Percentiles rank a stretch among this genome's conserved stretches.
phyloP scores from a whole-genome alignment of 2,113 vertebrate species.

The Acanthisitta chloris region DNA sequence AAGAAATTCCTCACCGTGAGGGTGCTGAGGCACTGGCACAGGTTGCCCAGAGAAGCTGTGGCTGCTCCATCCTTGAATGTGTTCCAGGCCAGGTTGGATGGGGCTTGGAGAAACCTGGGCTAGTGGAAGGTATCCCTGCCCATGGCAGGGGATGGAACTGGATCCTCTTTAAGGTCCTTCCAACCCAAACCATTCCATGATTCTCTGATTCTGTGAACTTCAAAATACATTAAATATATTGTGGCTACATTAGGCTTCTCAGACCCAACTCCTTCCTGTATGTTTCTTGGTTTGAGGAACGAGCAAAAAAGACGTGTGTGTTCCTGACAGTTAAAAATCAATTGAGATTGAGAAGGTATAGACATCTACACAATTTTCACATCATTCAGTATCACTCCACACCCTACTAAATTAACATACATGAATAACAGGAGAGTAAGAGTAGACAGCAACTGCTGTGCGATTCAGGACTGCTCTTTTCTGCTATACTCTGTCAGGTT shows the following conservation, averaged over 20 bases:
- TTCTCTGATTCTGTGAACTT: background rate
- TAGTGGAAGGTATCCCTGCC: too few species aligned
- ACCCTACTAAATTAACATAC: background rate
- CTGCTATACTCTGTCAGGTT: background rate
- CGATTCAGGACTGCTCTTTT: background rate
- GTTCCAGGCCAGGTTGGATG: too few species aligned
- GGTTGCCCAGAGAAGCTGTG: too few species aligned
- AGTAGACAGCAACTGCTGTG: rapidly evolving
- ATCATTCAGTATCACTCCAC: background rate
- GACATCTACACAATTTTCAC: background rate
- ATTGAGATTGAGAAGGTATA: background rate
- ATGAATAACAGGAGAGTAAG: background rate
- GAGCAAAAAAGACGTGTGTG: background rate
- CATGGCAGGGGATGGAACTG: too few species aligned
- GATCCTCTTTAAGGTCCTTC: too few species aligned
- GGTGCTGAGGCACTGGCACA: too few species aligned
- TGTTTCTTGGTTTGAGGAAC: background rate
- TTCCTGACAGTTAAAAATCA: background rate
- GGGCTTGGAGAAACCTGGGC: too few species aligned
- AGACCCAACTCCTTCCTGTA: background rate
- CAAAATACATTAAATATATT: background rate
- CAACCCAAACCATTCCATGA: too few species aligned
- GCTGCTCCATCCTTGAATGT: too few species aligned
- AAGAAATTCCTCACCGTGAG: too few species aligned
- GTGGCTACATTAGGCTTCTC: background rate